Evolutionary conservation across 2,113 vertebrate genomes (phyloP), one percentile per base, ranked within the genome.

Genomic region (Sylvia atricapilla): DNA sequence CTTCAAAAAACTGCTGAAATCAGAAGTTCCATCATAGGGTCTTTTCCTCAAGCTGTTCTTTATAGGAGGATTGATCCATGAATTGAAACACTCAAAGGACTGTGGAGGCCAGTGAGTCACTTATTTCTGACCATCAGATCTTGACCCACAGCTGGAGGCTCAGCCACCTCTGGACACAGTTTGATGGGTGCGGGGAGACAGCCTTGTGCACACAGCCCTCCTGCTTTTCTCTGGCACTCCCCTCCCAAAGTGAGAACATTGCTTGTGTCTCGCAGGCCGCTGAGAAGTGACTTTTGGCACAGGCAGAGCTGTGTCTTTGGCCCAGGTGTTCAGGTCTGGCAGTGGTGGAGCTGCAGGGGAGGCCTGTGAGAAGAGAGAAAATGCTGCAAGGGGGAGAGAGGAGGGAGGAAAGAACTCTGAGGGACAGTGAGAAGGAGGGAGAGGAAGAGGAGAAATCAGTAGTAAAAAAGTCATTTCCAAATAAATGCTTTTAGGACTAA

Each of bases 21-120:
- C 33, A 59, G 28, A 10, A 30, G 37, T 39, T 89, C 15, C 28
- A 52, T 18, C 8, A 9, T 1, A 27, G 31, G 5, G 6, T 39
- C 16, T 75, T 60, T 28, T 39, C 53, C 28, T 67, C 39, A 33
- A 24, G 39, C n/a, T 46, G 9, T 39, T 75, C 33, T 39, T 81
- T 33, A 24, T 7, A 6, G 9, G 8, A 59, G 11, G 33, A 7
- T 14, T 33, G 28, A n/a, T 58, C 23, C 52, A 33, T 27, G 6
- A 67, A 74, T 2, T 59, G 33, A 35, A 46, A 52, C 7, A 15
- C 27, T 27, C 44, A 81, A 44, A 74, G 44, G 44, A 10, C 59
- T 73, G 9, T 2, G 2, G 50, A 58, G 15, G 52, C 22, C 33
- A 35, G 11, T 11, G 3, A 0, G 0, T 60, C 46, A 30, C 31